Evolutionary conservation across 2,113 vertebrate species (phyloP).

Genomic region (Aptenodytes patagonicus): DNA sequence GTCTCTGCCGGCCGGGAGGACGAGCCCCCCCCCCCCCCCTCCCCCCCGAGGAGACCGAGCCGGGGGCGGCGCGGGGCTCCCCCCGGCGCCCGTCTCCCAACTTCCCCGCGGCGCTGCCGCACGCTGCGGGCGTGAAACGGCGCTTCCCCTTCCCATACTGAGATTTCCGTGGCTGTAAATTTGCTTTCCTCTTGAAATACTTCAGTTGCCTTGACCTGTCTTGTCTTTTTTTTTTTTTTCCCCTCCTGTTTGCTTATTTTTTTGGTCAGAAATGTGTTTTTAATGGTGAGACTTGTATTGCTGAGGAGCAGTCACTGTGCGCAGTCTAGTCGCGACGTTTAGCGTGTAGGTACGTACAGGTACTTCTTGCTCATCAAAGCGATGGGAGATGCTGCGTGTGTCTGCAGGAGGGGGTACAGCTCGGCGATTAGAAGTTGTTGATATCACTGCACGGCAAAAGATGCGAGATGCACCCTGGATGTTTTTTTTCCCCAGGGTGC

Average conservation of each 20-base stretch:
- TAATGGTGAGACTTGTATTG: fast-evolving
- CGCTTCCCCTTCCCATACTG: background rate
- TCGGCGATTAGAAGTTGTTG: background rate
- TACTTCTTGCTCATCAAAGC: fast-evolving
- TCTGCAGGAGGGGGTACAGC: background rate
- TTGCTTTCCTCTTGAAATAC: background rate
- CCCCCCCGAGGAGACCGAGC: background rate
- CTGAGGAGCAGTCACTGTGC: fast-evolving
- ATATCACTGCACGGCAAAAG: fast-evolving
- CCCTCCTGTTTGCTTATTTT: background rate
- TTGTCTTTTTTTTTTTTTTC: background rate
- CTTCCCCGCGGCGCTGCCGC: background rate
- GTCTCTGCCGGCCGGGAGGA: background rate
- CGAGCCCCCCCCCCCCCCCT: background rate
- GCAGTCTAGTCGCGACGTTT: background rate
- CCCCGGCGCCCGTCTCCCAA: background rate
- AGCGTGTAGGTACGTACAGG: background rate
- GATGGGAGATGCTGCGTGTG: background rate
- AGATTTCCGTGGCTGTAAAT: background rate
- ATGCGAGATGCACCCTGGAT: background rate
- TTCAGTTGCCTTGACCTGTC: background rate
- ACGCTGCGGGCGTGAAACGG: background rate
- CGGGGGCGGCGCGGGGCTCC: background rate
- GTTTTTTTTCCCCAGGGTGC: no score
- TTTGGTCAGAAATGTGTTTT: background rate